Evolutionary conservation across 1,140 invertebrate species (phyloP).

Genomic region (Oedothorax gibbosus): DNA sequence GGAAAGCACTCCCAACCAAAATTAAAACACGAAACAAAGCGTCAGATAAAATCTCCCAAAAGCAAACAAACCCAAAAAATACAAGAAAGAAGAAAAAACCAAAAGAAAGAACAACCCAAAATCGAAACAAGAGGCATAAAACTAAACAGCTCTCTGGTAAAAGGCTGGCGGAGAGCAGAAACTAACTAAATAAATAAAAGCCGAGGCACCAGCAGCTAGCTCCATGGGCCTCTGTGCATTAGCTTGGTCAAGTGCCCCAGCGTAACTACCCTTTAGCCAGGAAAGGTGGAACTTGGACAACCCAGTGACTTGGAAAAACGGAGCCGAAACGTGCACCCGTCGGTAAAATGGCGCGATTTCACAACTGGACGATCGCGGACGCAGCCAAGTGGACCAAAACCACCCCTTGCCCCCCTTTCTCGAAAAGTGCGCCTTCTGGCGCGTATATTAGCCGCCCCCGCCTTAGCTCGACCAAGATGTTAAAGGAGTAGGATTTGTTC

Average conservation of each 20-base stretch:
- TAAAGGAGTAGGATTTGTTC: too few relatives aligned
- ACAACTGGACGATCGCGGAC: conserved; percentile 53
- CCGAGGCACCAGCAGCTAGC: conserved; percentile 32
- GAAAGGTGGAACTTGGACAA: conserved; percentile 58
- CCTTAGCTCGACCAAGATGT: too few relatives aligned
- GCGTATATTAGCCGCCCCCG: conserved; percentile 41
- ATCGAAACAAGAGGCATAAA: conserved; percentile 57
- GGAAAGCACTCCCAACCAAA: background rate
- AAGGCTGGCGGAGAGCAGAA: conserved; percentile 2
- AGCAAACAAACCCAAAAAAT: background rate
- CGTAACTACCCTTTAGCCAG: conserved; percentile 55
- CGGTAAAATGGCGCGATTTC: conserved; percentile 59
- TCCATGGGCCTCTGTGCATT: conserved; percentile 40
- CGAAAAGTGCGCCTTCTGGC: conserved; percentile 51
- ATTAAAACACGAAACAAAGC: background rate
- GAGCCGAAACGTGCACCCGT: conserved; percentile 57
- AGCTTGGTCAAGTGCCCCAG: conserved; percentile 58
- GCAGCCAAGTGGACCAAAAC: conserved; percentile 46
- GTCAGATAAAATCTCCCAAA: background rate
- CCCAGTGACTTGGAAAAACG: conserved; percentile 54
- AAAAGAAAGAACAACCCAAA: conserved; percentile 28
- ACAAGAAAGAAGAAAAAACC: background rate
- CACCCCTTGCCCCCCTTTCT: conserved; percentile 9
- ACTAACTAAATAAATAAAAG: conserved; percentile 26
- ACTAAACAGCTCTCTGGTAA: conserved; percentile 41